Percentiles rank a stretch among this genome's conserved stretches.
Evolutionary conservation across 1,140 invertebrate species (phyloP).

Genomic region (Homalodisca vitripennis): DNA sequence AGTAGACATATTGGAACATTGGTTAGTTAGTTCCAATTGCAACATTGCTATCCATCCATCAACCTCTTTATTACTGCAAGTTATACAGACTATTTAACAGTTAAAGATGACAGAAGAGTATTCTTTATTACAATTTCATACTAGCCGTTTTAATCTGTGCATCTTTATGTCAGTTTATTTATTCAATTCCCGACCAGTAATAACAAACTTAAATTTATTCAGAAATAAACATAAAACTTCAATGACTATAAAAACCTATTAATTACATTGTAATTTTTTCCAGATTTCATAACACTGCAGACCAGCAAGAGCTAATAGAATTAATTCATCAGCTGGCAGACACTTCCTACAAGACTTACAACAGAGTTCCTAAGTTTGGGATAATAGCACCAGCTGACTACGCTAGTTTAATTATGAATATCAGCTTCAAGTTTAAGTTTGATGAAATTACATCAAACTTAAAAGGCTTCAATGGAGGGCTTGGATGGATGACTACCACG

Average conservation of each 20-base stretch:
- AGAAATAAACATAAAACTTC: not conserved
- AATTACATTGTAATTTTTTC: not conserved
- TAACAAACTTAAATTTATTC: not conserved
- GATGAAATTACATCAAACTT: conserved; percentile 38
- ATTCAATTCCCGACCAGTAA: not conserved
- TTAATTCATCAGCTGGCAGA: conserved; percentile 38
- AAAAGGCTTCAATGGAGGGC: conserved; percentile 5
- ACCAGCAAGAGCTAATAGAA: not conserved
- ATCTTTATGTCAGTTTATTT: not conserved
- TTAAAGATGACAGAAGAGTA: too few species aligned
- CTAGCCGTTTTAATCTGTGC: too few species aligned
- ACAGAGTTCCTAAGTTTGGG: conserved; percentile 51
- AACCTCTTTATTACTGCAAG: too few species aligned
- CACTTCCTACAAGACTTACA: conserved; percentile 57
- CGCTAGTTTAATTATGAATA: conserved; percentile 51
- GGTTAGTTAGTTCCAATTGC: too few species aligned
- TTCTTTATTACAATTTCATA: too few species aligned
- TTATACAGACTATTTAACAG: too few species aligned
- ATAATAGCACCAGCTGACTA: conserved; percentile 54
- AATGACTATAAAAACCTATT: not conserved
- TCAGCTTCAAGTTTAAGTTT: conserved; percentile 33
- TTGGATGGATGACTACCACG: conserved; percentile 41
- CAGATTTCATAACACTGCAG: not conserved
- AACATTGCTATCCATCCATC: too few species aligned
- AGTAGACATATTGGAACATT: too few species aligned